Evolutionary conservation across 2,113 vertebrate genomes (phyloP).

Genomic region (Nymphicus hollandicus): DNA sequence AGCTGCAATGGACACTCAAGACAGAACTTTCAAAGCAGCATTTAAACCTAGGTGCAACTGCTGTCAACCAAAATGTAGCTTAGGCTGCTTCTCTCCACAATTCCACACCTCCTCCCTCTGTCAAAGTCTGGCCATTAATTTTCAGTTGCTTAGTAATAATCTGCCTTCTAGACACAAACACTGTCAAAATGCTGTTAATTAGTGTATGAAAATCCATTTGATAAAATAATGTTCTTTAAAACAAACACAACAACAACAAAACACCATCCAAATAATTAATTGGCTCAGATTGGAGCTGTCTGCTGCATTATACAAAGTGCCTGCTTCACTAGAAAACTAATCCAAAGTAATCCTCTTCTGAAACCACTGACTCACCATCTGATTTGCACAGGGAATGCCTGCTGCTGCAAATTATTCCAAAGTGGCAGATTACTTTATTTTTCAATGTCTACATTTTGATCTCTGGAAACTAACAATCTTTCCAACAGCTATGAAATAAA

Average conservation of each 20-base stretch:
- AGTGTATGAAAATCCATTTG: neutral
- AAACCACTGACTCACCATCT: neutral
- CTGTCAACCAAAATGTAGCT: neutral
- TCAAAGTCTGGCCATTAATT: neutral
- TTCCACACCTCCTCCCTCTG: neutral
- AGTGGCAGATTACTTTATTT: constrained; percentile 7
- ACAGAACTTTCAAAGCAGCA: neutral
- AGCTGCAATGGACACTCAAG: neutral
- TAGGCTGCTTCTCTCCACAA: neutral
- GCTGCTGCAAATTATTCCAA: constrained; percentile 7
- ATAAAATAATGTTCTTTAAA: neutral
- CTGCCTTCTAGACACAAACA: neutral
- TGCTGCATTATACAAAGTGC: constrained; percentile 33
- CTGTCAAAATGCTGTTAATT: neutral
- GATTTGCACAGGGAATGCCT: constrained; percentile 22
- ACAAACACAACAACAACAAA: neutral
- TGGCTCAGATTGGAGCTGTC: neutral
- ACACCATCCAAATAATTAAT: neutral
- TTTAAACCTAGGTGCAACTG: neutral
- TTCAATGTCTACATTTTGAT: neutral
- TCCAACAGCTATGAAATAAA: neutral
- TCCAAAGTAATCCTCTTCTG: constrained; percentile 54
- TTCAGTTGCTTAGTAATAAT: neutral
- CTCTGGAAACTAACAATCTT: neutral
- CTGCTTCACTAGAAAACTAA: constrained; percentile 36